These are phyloP conservation scores for Quiscalus mexicanus DNA, from an alignment of 2,113 vertebrate genomes.

Conservation along the genomic window DNA sequence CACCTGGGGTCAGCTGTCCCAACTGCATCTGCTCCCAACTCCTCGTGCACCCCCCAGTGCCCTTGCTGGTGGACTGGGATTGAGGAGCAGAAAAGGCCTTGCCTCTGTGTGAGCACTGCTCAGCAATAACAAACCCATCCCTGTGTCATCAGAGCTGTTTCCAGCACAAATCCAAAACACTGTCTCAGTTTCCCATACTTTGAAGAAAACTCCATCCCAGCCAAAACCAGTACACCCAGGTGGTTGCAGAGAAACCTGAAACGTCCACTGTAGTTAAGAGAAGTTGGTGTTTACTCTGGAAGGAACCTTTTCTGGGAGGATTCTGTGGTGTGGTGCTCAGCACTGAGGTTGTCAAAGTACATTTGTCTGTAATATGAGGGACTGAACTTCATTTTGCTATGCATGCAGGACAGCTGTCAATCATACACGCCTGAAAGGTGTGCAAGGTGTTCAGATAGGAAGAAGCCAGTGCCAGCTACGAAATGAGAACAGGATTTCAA, in stretches of 20 bases:
- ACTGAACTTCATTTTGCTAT: neutral
- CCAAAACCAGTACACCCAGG: neutral
- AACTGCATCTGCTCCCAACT: fast-evolving
- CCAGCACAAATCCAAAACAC: neutral
- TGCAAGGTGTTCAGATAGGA: neutral
- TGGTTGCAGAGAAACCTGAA: neutral
- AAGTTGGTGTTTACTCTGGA: neutral
- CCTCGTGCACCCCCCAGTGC: neutral
- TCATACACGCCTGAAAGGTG: conserved; percentile 15
- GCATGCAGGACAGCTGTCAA: conserved; percentile 41
- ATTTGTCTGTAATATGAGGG: neutral
- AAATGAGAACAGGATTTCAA: conserved; percentile 29
- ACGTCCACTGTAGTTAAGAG: neutral
- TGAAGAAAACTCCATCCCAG: neutral
- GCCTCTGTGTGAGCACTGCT: neutral
- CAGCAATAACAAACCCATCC: neutral
- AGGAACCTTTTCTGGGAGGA: neutral
- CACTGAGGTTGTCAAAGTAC: neutral
- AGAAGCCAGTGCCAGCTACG: neutral
- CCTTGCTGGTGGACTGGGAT: fast-evolving
- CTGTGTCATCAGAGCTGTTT: neutral
- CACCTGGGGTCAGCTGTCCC: neutral
- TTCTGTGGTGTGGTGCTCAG: neutral
- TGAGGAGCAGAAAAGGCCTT: neutral
- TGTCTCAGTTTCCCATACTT: neutral